Evolutionary conservation across 2,888 invertebrate genomes (phyloP).

Genomic region (Andrena camellia): DNA sequence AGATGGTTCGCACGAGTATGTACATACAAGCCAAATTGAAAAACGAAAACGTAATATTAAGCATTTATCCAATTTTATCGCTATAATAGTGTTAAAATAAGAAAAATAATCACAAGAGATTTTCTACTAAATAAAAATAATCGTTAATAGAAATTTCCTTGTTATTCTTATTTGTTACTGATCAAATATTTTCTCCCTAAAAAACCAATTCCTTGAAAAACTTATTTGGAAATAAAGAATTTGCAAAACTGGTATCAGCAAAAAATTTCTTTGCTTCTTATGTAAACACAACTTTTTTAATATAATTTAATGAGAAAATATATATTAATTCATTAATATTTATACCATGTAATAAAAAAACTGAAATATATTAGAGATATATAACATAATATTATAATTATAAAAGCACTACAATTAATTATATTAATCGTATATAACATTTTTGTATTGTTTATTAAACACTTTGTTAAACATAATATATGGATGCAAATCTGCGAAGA

Average conservation of each 20-base stretch:
- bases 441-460: background rate
- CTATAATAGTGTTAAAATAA: background rate
- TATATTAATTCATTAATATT: too few relatives aligned
- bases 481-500: too few relatives aligned
- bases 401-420: background rate
- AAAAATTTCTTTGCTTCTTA: too few relatives aligned
- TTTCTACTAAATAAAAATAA: slow-evolving; percentile 1
- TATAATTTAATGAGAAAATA: too few relatives aligned
- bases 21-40: background rate
- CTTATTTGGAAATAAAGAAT: too few relatives aligned
- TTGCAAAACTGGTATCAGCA: too few relatives aligned
- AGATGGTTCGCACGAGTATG: background rate
- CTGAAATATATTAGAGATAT: background rate
- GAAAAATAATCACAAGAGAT: background rate
- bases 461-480: too few relatives aligned
- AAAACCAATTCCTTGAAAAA: too few relatives aligned
- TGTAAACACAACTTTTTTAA: too few relatives aligned
- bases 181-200: background rate
- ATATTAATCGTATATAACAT: background rate
- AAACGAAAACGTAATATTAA: background rate
- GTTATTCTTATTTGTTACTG: background rate
- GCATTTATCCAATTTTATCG: background rate
- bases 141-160: background rate
- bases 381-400: background rate
- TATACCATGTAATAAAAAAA: background rate